Evolutionary conservation across 1,140 invertebrate species (phyloP).

Genomic region (Hylyphantes graminicola): DNA sequence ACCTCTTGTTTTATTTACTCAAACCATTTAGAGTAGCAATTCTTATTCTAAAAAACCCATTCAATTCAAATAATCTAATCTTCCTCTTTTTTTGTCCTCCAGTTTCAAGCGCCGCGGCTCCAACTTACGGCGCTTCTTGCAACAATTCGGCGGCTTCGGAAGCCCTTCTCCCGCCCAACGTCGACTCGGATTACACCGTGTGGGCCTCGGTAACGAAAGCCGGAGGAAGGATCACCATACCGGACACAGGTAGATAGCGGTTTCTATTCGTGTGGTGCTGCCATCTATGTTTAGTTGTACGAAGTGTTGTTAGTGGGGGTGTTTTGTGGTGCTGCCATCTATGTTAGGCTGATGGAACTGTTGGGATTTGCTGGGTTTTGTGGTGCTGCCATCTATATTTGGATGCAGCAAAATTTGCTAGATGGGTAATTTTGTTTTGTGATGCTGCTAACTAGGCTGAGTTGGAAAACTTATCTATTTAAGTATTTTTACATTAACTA

Average conservation of each 20-base stretch:
- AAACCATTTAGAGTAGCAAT: no score
- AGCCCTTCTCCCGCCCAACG: slow-evolving; percentile 63
- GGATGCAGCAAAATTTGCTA: fast-evolving
- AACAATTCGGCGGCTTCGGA: slow-evolving; percentile 54
- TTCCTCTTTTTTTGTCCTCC: neutral
- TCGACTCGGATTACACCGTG: slow-evolving; percentile 72
- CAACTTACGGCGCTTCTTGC: slow-evolving; percentile 33
- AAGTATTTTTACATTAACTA: no score
- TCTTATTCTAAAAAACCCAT: no score
- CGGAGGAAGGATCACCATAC: slow-evolving; percentile 83
- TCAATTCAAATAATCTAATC: no score
- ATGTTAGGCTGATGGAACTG: no score
- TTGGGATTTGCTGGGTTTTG: neutral
- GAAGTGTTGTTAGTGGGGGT: no score
- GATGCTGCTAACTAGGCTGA: no score
- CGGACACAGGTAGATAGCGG: slow-evolving; percentile 69
- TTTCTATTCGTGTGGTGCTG: slow-evolving; percentile 2
- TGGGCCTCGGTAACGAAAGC: slow-evolving; percentile 74
- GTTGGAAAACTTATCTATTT: no score
- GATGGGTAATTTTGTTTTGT: neutral
- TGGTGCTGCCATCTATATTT: slow-evolving; percentile 30
- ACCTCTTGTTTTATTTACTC: no score
- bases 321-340: slow-evolving; percentile 33
- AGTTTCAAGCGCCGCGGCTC: slow-evolving; percentile 53
- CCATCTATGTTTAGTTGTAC: neutral